A percentile compares a stretch with the other conserved stretches of the same genome.
Conservation (phyloP, 2,888 invertebrate species). For the Drosophila mimetica region DNA sequence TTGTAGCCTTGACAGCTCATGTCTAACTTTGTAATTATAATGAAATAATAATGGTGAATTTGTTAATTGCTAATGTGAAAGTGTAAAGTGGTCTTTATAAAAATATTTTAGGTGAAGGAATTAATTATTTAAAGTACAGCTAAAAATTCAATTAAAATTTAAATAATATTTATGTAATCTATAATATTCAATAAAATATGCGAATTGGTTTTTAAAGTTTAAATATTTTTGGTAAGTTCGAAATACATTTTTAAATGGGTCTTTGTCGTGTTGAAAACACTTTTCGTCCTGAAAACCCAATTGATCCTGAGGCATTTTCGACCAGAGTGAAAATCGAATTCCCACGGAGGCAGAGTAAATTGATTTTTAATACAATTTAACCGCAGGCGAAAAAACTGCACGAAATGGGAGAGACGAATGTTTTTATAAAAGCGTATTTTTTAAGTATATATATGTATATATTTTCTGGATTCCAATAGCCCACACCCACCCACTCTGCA, state of each 20-base stretch:
- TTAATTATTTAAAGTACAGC: conserved; percentile 2
- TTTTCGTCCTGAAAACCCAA: conserved; percentile 19
- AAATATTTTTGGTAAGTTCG: conserved; percentile 3
- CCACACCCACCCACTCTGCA: not conserved
- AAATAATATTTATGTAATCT: no score
- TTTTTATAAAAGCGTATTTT: conserved; percentile 19
- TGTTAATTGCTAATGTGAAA: not conserved
- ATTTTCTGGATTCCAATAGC: conserved; percentile 4
- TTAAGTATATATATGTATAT: conserved; percentile 26
- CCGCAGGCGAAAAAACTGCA: conserved; percentile 37
- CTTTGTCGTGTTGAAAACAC: conserved; percentile 12
- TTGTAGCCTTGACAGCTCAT: conserved; percentile 1
- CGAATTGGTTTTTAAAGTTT: no score
- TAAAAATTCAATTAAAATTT: not conserved
- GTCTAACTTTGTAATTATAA: not conserved
- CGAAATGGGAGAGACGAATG: conserved; percentile 18
- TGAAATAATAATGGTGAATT: not conserved
- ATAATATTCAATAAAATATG: no score
- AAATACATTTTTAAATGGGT: conserved; percentile 15
- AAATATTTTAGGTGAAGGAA: not conserved
- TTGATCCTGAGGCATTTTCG: conserved; percentile 47
- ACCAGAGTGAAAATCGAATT: conserved; percentile 71
- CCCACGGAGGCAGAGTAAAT: conserved; percentile 56
- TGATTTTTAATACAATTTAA: conserved; percentile 46
- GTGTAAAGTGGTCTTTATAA: not conserved